Evolutionary conservation across 2,797 vertebrate species (phyloP), one percentile per base, ranked within the genome.

Genomic region (Macroramphosus scolopax): DNA sequence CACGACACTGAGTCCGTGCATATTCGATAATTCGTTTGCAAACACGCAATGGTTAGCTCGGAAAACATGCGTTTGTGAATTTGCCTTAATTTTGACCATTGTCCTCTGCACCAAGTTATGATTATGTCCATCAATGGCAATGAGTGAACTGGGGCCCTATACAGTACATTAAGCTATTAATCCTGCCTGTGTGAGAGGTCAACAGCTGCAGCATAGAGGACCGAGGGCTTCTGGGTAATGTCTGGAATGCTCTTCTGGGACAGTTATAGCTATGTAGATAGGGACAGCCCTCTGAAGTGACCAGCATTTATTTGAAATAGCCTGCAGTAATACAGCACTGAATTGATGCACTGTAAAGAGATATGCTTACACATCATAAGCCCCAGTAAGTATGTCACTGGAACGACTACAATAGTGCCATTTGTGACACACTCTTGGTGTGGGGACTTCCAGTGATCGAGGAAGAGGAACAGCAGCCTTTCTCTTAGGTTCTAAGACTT

Each of bases 151-250:
- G 31, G 20, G 28, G 24, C 30, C 32, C 43, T 54, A 53, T 47
- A 20, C 5, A 55, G 45, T 50, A 30, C 41, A 72, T 71, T 68
- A 51, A 64, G 47, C 59, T 49, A 64, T 77, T 66, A 58, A 64
- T 78, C 75, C 65, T 66, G 15, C 32, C 61, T 12, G 61, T 69
- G 77, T 82, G 33, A 87, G 6, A 82, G 82, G 81, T 82, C 77
- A 86, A 78, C 87, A 89, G 87, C 87, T 88, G 88, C 73, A 58
- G 29, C 34, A 50, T n/a, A 8, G 51, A 81, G 75, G 71, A 80
- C 72, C 54, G 29, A 57, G 72, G 65, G 47, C 57, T 76, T 75
- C 60, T 81, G 81, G 77, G 70, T 83, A 81, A 87, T 80, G 78
- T 66, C 60, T 76, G 83, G 84, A 84, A 89, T 86, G 78, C 68